Evolutionary conservation across 64 coral and sea anemone genomes (phyloP).

Genomic region (Anthopleura sola): DNA sequence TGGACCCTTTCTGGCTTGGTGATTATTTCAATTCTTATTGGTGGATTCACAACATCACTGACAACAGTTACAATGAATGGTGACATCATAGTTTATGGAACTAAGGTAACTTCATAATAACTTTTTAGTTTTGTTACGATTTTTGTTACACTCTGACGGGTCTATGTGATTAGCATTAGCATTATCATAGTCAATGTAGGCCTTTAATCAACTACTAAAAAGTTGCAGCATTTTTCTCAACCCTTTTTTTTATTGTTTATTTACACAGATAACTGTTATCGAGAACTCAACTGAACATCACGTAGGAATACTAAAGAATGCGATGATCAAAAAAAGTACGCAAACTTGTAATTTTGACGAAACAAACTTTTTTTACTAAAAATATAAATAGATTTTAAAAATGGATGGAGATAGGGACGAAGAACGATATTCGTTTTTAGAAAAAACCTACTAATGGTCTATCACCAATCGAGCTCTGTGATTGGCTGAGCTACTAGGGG

Average conservation of each 20-base stretch:
- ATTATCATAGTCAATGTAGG: too few species aligned
- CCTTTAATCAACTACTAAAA: too few species aligned
- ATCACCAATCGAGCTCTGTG: too few species aligned
- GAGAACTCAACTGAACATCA: not conserved
- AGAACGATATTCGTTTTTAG: too few species aligned
- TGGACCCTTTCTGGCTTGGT: slow-evolving; percentile 80
- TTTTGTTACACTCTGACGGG: not conserved
- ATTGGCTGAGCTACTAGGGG: too few species aligned
- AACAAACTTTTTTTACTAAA: too few species aligned
- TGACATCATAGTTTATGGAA: slow-evolving; percentile 15
- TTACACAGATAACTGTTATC: not conserved
- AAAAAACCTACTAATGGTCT: too few species aligned
- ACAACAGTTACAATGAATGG: slow-evolving; percentile 23
- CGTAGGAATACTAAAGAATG: not conserved
- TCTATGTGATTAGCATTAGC: too few species aligned
- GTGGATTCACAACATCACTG: slow-evolving; percentile 40
- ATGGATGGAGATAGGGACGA: too few species aligned
- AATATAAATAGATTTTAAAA: too few species aligned
- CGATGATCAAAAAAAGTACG: not conserved
- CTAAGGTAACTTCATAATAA: slow-evolving; percentile 6
- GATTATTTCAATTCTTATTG: slow-evolving; percentile 58
- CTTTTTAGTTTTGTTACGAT: not conserved
- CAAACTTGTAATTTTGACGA: not conserved
- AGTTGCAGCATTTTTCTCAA: too few species aligned
- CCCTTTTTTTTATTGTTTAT: too few species aligned